Evolutionary conservation across 2,113 vertebrate genomes (phyloP).

Genomic region (Marmota flaviventris): DNA sequence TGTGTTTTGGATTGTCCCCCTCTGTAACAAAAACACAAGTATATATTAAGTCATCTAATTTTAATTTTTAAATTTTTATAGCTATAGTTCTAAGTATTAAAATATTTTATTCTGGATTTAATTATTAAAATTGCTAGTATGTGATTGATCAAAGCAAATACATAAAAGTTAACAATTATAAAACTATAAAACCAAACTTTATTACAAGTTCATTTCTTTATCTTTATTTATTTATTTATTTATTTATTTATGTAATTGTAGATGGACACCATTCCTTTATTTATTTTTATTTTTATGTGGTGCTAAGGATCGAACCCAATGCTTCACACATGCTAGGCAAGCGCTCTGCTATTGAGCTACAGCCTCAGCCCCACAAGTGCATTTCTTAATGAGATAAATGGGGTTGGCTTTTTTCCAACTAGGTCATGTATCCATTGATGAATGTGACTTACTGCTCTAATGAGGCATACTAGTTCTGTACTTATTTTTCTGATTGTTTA

Average conservation of each 20-base stretch:
- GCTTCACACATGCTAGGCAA: too few species aligned
- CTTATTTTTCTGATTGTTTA: neutral
- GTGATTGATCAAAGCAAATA: neutral
- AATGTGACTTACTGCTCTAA: neutral
- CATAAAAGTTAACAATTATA: neutral
- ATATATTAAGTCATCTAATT: neutral
- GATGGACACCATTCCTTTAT: too few species aligned
- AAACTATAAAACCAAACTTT: neutral
- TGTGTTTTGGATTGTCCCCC: neutral
- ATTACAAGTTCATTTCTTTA: neutral
- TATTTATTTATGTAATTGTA: too few species aligned
- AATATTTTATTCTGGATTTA: neutral
- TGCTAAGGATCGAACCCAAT: too few species aligned
- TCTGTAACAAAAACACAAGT: neutral
- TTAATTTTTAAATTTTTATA: neutral
- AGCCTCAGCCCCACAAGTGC: neutral
- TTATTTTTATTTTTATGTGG: too few species aligned
- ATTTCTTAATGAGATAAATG: neutral
- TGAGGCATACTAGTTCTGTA: too few species aligned
- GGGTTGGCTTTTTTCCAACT: neutral
- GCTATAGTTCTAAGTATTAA: neutral
- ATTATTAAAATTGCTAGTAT: neutral
- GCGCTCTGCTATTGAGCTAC: too few species aligned
- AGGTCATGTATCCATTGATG: neutral
- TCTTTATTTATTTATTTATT: too few species aligned